phyloP scores from a whole-genome alignment of 2,113 vertebrate species.

The Lampris incognitus region DNA sequence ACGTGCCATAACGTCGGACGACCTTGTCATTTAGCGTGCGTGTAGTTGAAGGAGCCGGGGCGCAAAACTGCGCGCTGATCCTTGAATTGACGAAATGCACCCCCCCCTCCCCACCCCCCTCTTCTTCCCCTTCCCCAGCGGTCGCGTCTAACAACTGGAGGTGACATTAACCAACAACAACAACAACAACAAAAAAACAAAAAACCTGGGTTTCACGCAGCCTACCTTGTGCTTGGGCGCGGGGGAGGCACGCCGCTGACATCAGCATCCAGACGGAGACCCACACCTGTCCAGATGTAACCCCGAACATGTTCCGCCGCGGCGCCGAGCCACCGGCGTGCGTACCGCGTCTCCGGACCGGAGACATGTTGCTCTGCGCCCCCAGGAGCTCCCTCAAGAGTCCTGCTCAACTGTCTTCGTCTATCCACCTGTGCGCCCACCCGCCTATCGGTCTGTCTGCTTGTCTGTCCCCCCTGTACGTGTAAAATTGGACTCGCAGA shows the following conservation, averaged over 20 bases:
- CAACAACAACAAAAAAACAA: background rate
- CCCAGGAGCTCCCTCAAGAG: slow-evolving; percentile 58
- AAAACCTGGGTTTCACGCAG: slow-evolving; percentile 23
- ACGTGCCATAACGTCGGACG: no score
- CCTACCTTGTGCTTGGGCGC: slow-evolving; percentile 81
- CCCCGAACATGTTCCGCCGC: slow-evolving; percentile 61
- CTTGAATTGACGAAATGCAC: no score
- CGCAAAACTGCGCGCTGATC: no score
- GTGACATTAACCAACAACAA: background rate
- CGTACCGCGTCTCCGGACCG: slow-evolving; percentile 65
- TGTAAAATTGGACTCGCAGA: no score
- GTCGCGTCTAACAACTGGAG: slow-evolving; percentile 2
- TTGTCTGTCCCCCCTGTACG: no score
- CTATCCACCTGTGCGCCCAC: slow-evolving; percentile 33
- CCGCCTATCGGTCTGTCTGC: no score
- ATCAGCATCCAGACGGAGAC: slow-evolving; percentile 79
- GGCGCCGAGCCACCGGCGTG: slow-evolving; percentile 61
- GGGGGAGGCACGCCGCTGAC: slow-evolving; percentile 55
- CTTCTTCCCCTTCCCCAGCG: no score
- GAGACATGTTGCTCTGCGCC: slow-evolving; percentile 81
- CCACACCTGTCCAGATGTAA: slow-evolving; percentile 65
- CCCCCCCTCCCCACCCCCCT: no score
- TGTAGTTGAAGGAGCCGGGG: no score
- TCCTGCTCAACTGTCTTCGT: slow-evolving; percentile 47
- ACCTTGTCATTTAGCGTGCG: no score